Evolutionary conservation across 2,797 vertebrate species (phyloP), one percentile per base, ranked within the genome.

Genomic region (Sebastes hubbsi): DNA sequence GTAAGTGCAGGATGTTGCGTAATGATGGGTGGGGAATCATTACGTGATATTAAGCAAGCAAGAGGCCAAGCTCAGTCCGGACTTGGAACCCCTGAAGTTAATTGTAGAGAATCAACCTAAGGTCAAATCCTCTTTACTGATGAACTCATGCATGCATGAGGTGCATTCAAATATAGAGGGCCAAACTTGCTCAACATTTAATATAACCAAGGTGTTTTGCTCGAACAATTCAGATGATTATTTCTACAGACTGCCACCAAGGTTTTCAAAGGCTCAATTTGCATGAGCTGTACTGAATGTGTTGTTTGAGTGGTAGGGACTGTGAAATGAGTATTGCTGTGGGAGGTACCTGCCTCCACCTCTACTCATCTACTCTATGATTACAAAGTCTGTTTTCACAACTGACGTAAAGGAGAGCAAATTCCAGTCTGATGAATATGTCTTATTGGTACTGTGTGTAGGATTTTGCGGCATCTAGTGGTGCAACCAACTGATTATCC

Each of bases 211-310:
- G 8, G 36, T 29, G 29, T 22, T 75, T 38, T 16, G 52, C 59
- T 52, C 12, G 24, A 83, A 60, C 32, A 24, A 59, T 63, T 60
- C 16, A 32, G 10, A 70, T 49, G 2, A 46, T 54, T 49, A 27
- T 78, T 73, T 70, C 29, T 24, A 46, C 30, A 38, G 18, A 63
- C 29, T 6, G 30, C 16, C 32, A 59, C 55, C 14, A 54, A 83
- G 49, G 30, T 77, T 84, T 74, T 60, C 25, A 78, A 89, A 62
- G 52, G 56, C 49, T 78, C 62, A 75, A 70, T 81, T 83, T 80
- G 27, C 9, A 11, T 52, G 16, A 79, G 70, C 6, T 58, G 42
- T 46, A 67, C 24, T 77, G 34, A 27, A 88, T 70, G 46, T 83
- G 29, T 75, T 59, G 46, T 84, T 72, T 73, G 56, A 78, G 67